Evolutionary conservation across 2,888 invertebrate species (phyloP).

Genomic region (Odontocerum albicorne): DNA sequence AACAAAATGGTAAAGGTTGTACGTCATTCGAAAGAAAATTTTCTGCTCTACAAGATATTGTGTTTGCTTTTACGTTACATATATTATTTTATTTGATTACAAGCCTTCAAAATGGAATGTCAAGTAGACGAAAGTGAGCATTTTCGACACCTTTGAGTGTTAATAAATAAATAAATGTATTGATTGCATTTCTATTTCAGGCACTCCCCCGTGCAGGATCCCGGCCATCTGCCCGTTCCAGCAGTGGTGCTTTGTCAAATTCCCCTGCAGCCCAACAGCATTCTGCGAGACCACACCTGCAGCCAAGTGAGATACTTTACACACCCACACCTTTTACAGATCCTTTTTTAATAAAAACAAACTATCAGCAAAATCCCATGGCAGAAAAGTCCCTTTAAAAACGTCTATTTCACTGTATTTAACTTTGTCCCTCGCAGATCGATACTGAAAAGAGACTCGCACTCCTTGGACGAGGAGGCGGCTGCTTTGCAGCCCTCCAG

Average conservation of each 20-base stretch:
- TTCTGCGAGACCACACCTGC: conserved; percentile 38
- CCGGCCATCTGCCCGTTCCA: conserved; percentile 51
- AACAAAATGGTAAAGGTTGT: no score
- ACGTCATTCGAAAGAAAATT: no score
- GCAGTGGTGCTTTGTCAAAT: conserved; percentile 49
- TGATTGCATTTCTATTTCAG: conserved; percentile 39
- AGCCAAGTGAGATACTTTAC: conserved; percentile 43
- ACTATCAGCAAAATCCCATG: no score
- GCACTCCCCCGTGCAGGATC: conserved; percentile 44
- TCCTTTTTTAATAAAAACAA: no score
- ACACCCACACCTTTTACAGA: not conserved
- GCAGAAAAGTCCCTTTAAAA: no score
- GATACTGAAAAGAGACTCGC: conserved; percentile 80
- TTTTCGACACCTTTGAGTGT: not conserved
- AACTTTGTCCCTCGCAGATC: conserved; percentile 46
- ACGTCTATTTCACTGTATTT: no score
- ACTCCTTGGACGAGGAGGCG: conserved; percentile 74
- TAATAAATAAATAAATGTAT: no score
- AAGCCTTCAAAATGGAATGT: no score
- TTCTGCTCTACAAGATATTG: no score
- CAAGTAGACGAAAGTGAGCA: not conserved
- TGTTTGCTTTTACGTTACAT: no score
- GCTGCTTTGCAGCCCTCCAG: conserved; percentile 39
- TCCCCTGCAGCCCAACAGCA: conserved; percentile 45
- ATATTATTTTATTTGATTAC: no score